Percentiles rank a stretch among this genome's conserved stretches.
Evolutionary conservation across 2,797 vertebrate genomes (phyloP).

Genomic region (Platalea minor): DNA sequence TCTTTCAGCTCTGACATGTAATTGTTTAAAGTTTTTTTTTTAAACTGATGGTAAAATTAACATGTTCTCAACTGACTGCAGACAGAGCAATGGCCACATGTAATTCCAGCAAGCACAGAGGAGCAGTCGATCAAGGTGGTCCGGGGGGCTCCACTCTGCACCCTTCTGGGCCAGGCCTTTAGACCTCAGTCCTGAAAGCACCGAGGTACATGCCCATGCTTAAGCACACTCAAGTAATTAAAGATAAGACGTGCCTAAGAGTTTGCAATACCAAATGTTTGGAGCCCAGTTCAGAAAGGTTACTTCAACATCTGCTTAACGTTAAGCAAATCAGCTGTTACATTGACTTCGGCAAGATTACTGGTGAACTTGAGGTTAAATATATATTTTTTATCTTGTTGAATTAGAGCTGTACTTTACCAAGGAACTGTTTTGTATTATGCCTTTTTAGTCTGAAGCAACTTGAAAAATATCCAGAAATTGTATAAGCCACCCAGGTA

Average conservation of each 20-base stretch:
- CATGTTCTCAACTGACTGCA: not conserved
- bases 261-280: not conserved
- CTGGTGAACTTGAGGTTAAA: not conserved
- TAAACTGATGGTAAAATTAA: not conserved
- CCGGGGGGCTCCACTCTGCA: not conserved
- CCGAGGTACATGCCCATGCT: not conserved
- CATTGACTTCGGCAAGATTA: not conserved
- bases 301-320: not conserved
- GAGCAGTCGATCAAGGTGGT: not conserved
- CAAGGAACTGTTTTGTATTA: not conserved
- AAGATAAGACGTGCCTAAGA: not conserved
- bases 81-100: not conserved
- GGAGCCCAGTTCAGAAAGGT: not conserved
- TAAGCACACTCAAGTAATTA: not conserved
- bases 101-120: conserved; percentile 1
- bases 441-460: not conserved
- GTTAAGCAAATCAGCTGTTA: not conserved
- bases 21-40: not conserved
- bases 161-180: not conserved
- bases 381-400: not conserved
- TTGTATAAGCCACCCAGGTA: not conserved
- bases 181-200: not conserved
- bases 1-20: not conserved
- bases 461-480: not conserved
- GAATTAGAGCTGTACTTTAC: not conserved